Conservation (phyloP, 2,797 vertebrate genomes). For the Gymnothorax javanicus region DNA sequence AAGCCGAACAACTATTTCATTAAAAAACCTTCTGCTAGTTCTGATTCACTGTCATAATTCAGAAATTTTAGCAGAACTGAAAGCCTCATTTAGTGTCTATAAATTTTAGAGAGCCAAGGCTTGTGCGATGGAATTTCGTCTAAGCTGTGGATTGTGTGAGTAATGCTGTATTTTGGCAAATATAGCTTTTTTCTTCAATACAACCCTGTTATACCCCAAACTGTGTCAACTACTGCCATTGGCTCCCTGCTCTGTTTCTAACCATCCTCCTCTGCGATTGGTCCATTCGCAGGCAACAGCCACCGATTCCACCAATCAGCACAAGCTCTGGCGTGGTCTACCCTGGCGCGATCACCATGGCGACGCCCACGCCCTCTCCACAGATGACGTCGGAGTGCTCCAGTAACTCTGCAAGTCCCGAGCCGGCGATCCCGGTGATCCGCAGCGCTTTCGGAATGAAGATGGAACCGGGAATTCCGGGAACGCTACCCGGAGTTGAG, state of each 20-base stretch:
- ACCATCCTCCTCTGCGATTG: slow-evolving; percentile 1
- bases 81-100: slow-evolving; percentile 46
- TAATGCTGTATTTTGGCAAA: neutral
- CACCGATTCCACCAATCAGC: slow-evolving; percentile 95
- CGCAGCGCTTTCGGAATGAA: slow-evolving; percentile 98
- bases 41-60: slow-evolving; percentile 64
- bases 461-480: slow-evolving; percentile 83
- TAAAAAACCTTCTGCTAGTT: slow-evolving; percentile 62
- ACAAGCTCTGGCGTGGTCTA: slow-evolving; percentile 93
- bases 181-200: too few relatives aligned
- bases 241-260: neutral
- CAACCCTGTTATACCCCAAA: slow-evolving; percentile 30
- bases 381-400: slow-evolving; percentile 99
- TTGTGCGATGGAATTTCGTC: neutral
- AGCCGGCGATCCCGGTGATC: slow-evolving; percentile 96
- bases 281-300: slow-evolving; percentile 78
- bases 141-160: neutral
- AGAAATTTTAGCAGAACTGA: slow-evolving; percentile 57
- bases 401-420: slow-evolving; percentile 94
- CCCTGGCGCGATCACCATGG: slow-evolving; percentile 95
- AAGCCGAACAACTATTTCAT: slow-evolving; percentile 59
- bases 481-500: slow-evolving; percentile 70
- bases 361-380: slow-evolving; percentile 92
- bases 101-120: slow-evolving; percentile 35
- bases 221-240: slow-evolving; percentile 25